Conservation (phyloP, 2,113 vertebrate genomes). For the Eulemur rufifrons region DNA sequence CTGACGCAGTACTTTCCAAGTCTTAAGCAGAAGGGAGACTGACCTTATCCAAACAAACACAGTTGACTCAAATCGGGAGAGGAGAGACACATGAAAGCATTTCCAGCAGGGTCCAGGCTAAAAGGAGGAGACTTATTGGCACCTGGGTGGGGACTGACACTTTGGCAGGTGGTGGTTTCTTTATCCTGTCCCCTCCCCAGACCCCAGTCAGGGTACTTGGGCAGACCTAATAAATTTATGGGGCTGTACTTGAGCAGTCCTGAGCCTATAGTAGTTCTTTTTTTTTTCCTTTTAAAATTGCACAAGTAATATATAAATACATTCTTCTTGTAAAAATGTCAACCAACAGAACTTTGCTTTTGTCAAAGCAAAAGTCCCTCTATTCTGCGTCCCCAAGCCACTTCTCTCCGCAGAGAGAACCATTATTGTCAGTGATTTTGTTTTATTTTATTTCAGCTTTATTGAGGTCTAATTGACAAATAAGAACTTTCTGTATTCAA, state of each 20-base stretch:
- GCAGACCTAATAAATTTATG: background rate
- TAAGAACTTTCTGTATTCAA: background rate
- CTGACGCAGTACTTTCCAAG: background rate
- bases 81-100: background rate
- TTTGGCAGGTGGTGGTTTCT: background rate
- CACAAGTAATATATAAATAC: background rate
- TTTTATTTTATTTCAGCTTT: background rate
- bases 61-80: background rate
- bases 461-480: background rate
- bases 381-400: background rate
- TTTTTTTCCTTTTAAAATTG: background rate
- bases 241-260: background rate
- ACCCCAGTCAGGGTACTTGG: background rate
- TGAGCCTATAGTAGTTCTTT: background rate
- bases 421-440: background rate
- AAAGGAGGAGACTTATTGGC: background rate
- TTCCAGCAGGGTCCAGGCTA: background rate
- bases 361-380: background rate
- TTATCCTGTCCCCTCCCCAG: background rate
- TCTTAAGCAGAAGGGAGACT: background rate
- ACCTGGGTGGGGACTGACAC: too few species aligned
- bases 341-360: background rate
- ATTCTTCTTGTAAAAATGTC: background rate
- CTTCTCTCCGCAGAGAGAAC: background rate
- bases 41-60: background rate